Evolutionary conservation across 2,888 invertebrate genomes (phyloP), one percentile per base, ranked within the genome.

Genomic region (Lissonota sp.): DNA sequence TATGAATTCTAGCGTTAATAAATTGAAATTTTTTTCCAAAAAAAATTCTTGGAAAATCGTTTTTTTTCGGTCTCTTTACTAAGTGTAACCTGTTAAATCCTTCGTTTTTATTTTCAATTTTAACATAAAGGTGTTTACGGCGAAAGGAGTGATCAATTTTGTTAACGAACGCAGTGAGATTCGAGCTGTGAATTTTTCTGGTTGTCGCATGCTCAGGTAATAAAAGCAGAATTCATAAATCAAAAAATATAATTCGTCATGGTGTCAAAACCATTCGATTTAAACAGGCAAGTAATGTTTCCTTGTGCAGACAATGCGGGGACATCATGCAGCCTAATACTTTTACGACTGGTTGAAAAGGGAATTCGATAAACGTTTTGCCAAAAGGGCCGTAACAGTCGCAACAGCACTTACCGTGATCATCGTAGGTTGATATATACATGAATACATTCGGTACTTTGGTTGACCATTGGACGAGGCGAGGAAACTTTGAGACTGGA

Each of bases 221-320:
- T 10, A 44, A 53, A 40, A 40, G 46, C 51, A 44, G 12, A 73
- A 55, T 79, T 46, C 79, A 78, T 80, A 81, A 84, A 84, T 84
- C 79, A 81, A 58, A 62, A 75, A 66, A 64, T 10, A 37, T 60
- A n/a, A n/a, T 60, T 72, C 26, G 40, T 8, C 40, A 14, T 40
- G 44, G 37, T 51, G 60, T 49, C 40, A 12, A 55, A 10, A 51
- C 49, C 70, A 46, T 74, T 14, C 37, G 66, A 69, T 51, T 51
- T 79, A 85, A 86, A 86, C 82, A 85, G 71, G 79, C 86, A 84
- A 81, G 73, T 86, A 86, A 86, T 86, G 77, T 82, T 46, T 75
- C 82, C 79, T 86, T 83, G 84, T 84, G 60, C 42, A 71, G 74
- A 85, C 85, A 86, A 84, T 83, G 81, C 16, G 57, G 62, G 70